Evolutionary conservation across 2,113 vertebrate genomes (phyloP), one percentile per base, ranked within the genome.

Genomic region (Periophthalmus modestus): DNA sequence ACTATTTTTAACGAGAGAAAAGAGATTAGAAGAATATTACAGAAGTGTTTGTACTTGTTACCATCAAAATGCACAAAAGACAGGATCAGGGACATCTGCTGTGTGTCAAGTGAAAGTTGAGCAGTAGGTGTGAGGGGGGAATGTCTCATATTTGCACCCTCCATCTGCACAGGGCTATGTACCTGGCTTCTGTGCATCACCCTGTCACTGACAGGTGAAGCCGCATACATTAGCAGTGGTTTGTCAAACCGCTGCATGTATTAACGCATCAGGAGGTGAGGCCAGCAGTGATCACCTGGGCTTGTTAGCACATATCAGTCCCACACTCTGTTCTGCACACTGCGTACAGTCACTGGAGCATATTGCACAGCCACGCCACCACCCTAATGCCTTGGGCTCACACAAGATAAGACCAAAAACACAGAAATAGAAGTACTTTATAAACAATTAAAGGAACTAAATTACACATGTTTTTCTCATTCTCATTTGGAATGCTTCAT

Each of bases 141-240:
- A 75, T 19, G 28, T 63, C 67, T 75, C 74, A 73, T 63, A 55
- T 55, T 55, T 55, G 52, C 52, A 55, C 58, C 74, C 73, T 77
- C 69, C 74, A 84, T 84, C 79, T 80, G 80, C 65, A 71, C 74
- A 74, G 80, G 85, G 86, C 81, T 86, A 78, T 92, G 91, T 91
- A 92, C 89, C 87, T 92, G 82, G 76, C 85, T 82, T 86, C 92
- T 84, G 89, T 54, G 59, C 83, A 71, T 94, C 95, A 95, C 95
- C 95, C 83, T 96, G 95, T 94, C 90, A 95, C 91, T 80, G 69
- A 85, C 93, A 96, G 94, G 94, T 96, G 94, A 94, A 89, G 88
- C 88, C 80, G 95, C 93, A 95, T 95, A 95, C 93, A 96, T 97
- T 97, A 96, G 89, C 95, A 93, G 92, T 89, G 82, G 91, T 94